These are phyloP conservation scores for Acrocephalus kingi DNA, from an alignment of 2,113 vertebrate genomes.

Conservation along the genomic window DNA sequence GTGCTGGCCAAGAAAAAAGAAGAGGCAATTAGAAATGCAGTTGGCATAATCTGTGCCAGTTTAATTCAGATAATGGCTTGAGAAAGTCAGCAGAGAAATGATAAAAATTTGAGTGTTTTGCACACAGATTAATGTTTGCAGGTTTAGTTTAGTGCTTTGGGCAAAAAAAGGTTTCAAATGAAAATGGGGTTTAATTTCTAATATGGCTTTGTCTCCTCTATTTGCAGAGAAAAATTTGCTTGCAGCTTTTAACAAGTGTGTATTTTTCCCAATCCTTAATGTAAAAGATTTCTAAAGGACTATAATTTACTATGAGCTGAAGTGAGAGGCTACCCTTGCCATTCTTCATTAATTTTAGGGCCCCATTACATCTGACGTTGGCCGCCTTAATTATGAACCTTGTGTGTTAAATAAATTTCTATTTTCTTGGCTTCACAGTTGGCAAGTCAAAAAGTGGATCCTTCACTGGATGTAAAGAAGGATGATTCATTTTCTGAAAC, in stretches of 20 bases:
- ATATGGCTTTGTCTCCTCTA: background rate
- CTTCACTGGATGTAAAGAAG: background rate
- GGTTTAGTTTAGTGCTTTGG: background rate
- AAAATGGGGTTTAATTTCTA: background rate
- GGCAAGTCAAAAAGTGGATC: conserved; percentile 46
- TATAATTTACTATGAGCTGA: background rate
- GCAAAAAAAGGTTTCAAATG: background rate
- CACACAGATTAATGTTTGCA: background rate
- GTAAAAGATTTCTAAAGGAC: background rate
- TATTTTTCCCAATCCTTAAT: background rate
- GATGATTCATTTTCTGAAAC: background rate
- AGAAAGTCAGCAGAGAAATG: background rate
- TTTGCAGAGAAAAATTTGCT: background rate
- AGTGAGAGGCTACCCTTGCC: background rate
- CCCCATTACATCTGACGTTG: background rate
- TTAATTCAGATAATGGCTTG: background rate
- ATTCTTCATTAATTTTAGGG: background rate
- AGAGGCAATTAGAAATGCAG: too few relatives aligned
- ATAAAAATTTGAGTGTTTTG: background rate
- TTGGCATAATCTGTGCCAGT: too few relatives aligned
- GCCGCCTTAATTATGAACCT: background rate
- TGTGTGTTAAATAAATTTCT: background rate
- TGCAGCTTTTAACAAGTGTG: background rate
- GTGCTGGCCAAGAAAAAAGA: too few relatives aligned
- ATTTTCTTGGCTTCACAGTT: conserved; percentile 12